phyloP scores from a whole-genome alignment of 2,113 vertebrate genomes.

The Chinchilla lanigera region DNA sequence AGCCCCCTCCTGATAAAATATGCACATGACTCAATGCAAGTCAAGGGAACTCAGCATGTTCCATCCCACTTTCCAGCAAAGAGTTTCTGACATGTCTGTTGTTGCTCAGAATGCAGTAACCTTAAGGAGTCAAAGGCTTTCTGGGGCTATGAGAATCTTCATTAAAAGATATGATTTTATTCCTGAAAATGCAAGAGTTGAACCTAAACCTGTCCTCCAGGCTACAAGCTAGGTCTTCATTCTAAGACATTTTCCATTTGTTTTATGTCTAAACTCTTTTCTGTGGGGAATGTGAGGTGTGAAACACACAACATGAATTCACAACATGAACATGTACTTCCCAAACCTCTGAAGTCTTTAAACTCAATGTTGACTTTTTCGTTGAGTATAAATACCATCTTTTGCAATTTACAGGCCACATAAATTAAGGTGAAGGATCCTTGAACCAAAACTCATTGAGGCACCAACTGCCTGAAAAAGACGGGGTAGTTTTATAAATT shows the following conservation, averaged over 20 bases:
- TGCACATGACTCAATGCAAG: background rate
- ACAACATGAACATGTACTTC: background rate
- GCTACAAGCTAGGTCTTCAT: background rate
- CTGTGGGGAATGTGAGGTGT: background rate
- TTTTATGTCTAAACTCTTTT: constrained; percentile 9
- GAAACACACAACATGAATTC: background rate
- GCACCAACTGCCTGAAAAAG: background rate
- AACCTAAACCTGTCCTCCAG: background rate
- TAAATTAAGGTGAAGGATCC: background rate
- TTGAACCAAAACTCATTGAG: constrained; percentile 23
- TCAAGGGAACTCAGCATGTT: constrained; percentile 8
- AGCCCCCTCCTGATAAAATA: background rate
- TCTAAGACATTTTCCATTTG: background rate
- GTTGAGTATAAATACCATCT: background rate
- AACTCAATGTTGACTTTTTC: background rate
- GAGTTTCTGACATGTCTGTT: constrained; percentile 3
- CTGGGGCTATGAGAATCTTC: background rate
- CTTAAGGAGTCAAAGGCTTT: background rate
- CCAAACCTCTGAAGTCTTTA: background rate
- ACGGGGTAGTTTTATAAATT: background rate
- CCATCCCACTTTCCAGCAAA: background rate
- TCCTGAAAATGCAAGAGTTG: background rate
- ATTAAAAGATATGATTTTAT: constrained; percentile 17
- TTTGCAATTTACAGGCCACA: background rate
- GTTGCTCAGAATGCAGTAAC: background rate